Conservation (phyloP, 2,888 invertebrate genomes). For the Agapostemon virescens region DNA sequence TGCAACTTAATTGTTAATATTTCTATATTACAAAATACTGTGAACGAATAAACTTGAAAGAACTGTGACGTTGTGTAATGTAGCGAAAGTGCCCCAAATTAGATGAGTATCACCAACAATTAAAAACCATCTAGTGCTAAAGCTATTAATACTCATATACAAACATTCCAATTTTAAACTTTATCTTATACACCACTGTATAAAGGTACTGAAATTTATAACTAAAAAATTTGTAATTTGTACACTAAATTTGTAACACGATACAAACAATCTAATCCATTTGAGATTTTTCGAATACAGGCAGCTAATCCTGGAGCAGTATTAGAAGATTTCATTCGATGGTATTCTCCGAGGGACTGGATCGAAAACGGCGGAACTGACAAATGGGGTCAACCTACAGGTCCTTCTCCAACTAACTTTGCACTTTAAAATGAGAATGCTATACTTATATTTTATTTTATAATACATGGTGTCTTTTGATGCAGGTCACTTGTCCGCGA, state of each 20-base stretch:
- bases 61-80: too few species aligned
- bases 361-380: constrained; percentile 84
- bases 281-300: constrained; percentile 73
- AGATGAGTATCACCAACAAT: too few species aligned
- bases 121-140: too few species aligned
- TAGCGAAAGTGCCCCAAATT: too few species aligned
- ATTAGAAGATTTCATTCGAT: constrained; percentile 97
- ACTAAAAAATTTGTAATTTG: too few species aligned
- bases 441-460: too few species aligned
- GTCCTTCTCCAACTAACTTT: constrained; percentile 62
- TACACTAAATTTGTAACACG: background rate
- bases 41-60: too few species aligned
- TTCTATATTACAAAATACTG: too few species aligned
- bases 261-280: background rate
- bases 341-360: constrained; percentile 99
- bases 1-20: too few species aligned
- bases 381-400: constrained; percentile 83
- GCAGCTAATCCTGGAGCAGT: constrained; percentile 96
- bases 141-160: too few species aligned
- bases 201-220: background rate
- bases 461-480: background rate
- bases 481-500: constrained; percentile 87
- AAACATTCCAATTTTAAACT: too few species aligned
- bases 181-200: background rate
- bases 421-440: background rate